A percentile compares a stretch with the other conserved stretches of the same genome.
phyloP scores from a whole-genome alignment of 2,888 invertebrate genomes.

The Sipha maydis region DNA sequence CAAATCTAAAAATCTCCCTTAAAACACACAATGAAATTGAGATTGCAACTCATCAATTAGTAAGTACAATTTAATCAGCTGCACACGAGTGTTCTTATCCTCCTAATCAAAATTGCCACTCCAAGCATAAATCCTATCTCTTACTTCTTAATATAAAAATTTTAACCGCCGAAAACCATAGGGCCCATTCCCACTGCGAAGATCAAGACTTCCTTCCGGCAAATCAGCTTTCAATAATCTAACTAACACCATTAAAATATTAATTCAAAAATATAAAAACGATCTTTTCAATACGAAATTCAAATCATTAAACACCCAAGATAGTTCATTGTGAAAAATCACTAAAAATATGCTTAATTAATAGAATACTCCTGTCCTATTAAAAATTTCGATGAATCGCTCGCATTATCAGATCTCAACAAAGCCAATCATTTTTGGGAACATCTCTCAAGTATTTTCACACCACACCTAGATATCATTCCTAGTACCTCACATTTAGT shows the following conservation, averaged over 20 bases:
- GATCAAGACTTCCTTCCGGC: constrained; percentile 27
- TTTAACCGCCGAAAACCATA: background rate
- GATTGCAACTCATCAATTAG: too few relatives aligned
- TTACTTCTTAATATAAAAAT: constrained; percentile 3
- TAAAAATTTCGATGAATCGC: background rate
- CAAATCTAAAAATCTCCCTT: background rate
- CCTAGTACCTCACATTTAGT: too few relatives aligned
- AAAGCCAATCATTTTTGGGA: constrained; percentile 5
- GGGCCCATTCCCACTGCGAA: background rate
- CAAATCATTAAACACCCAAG: background rate
- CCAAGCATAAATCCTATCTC: too few relatives aligned
- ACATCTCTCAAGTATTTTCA: too few relatives aligned
- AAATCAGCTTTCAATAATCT: background rate
- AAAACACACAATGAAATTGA: too few relatives aligned
- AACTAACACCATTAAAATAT: constrained; percentile 20
- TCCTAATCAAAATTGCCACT: too few relatives aligned
- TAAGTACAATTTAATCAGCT: too few relatives aligned
- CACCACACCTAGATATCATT: too few relatives aligned
- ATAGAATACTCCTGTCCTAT: constrained; percentile 14
- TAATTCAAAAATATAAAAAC: constrained; percentile 15
- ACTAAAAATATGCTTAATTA: constrained; percentile 5
- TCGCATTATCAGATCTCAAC: background rate
- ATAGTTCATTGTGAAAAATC: constrained; percentile 18
- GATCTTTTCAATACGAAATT: background rate
- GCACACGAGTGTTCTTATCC: too few relatives aligned